These are phyloP conservation scores for Luscinia luscinia DNA, from an alignment of 2,797 vertebrate genomes.

Conservation along the genomic window DNA sequence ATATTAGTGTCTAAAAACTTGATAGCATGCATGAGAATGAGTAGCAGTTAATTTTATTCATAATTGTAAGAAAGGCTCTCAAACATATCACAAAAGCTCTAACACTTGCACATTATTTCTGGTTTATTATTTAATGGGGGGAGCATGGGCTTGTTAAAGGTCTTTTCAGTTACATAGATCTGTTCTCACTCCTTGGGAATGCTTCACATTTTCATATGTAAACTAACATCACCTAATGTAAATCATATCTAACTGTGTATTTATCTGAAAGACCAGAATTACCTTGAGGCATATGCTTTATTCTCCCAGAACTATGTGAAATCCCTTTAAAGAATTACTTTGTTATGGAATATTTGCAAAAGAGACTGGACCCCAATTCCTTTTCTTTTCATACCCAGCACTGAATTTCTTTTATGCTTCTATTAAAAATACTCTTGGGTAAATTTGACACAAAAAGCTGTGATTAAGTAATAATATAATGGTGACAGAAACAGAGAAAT, in stretches of 20 bases:
- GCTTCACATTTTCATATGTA: not conserved
- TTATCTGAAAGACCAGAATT: slow-evolving; percentile 27
- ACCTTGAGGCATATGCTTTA: slow-evolving; percentile 29
- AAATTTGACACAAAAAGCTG: slow-evolving; percentile 53
- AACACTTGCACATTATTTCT: not conserved
- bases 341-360: slow-evolving; percentile 52
- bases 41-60: not conserved
- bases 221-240: not conserved
- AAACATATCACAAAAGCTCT: not conserved
- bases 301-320: slow-evolving; percentile 40
- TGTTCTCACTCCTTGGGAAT: not conserved
- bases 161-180: not conserved
- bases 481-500: slow-evolving; percentile 39
- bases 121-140: not conserved
- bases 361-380: slow-evolving; percentile 46
- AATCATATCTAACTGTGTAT: slow-evolving; percentile 12
- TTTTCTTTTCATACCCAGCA: slow-evolving; percentile 34
- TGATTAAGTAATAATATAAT: slow-evolving; percentile 60
- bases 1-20: not conserved
- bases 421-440: slow-evolving; percentile 67
- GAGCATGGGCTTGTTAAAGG: not conserved
- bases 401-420: slow-evolving; percentile 17
- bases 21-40: not conserved
- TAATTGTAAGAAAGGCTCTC: not conserved
- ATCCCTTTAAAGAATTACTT: slow-evolving; percentile 46